phyloP scores from a whole-genome alignment of 2,797 vertebrate genomes.

The Synanceia verrucosa region DNA sequence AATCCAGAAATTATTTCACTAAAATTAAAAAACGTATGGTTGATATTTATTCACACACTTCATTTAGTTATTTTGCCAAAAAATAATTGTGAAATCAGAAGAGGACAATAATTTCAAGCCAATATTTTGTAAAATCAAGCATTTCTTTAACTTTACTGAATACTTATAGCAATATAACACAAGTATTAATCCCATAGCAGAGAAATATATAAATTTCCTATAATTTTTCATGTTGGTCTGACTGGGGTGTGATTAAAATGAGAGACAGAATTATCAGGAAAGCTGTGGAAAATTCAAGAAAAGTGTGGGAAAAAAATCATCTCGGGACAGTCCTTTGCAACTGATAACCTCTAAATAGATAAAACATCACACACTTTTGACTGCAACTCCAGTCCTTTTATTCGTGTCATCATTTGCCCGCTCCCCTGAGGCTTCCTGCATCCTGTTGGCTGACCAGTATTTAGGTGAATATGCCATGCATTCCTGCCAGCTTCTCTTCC shows the following conservation, averaged over 20 bases:
- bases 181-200: too few species aligned
- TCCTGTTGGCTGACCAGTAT: neutral
- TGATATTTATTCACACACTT: neutral
- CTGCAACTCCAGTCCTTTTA: neutral
- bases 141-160: too few species aligned
- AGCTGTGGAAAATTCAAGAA: neutral
- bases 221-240: neutral
- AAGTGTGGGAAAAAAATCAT: neutral
- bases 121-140: neutral
- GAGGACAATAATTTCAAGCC: too few species aligned
- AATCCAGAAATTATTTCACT: neutral
- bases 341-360: neutral
- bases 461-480: slow-evolving; percentile 21
- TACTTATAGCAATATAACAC: too few species aligned
- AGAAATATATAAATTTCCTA: too few species aligned
- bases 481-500: slow-evolving; percentile 43
- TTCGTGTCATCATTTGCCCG: slow-evolving; percentile 8
- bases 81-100: too few species aligned
- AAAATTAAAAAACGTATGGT: neutral
- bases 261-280: neutral
- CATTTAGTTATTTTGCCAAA: neutral
- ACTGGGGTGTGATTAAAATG: neutral
- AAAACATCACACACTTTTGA: slow-evolving; percentile 6
- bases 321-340: neutral
- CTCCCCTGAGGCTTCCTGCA: slow-evolving; percentile 21